Evolutionary conservation across 2,113 vertebrate species (phyloP).

Genomic region (Caloenas nicobarica): DNA sequence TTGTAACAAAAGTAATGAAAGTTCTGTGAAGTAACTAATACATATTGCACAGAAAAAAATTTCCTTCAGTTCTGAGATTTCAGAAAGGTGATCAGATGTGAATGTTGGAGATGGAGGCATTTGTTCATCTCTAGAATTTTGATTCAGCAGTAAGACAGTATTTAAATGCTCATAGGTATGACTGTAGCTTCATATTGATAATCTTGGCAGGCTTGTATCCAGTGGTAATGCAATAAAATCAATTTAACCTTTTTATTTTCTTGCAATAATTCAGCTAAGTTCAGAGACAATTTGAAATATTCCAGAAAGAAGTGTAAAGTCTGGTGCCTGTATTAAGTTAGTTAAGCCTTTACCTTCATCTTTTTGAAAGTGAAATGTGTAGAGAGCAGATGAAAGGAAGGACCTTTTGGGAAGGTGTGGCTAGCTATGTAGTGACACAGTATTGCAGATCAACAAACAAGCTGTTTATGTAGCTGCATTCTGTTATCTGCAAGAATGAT

Average conservation of each 20-base stretch:
- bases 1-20: not conserved
- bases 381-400: not conserved
- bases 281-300: not conserved
- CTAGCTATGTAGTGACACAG: not conserved
- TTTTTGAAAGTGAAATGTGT: not conserved
- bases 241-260: not conserved
- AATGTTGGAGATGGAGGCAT: not conserved
- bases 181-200: not conserved
- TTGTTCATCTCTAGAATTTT: not conserved
- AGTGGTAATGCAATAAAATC: not conserved
- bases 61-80: not conserved
- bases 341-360: not conserved
- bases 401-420: not conserved
- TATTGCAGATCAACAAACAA: not conserved
- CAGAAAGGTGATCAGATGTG: not conserved
- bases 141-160: not conserved
- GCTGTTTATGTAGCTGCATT: not conserved
- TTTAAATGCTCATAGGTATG: not conserved
- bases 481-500: not conserved
- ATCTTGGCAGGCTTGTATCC: not conserved
- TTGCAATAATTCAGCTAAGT: not conserved
- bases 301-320: not conserved
- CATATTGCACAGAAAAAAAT: not conserved
- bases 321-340: not conserved
- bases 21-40: not conserved